Evolutionary conservation across 1,140 invertebrate species (phyloP), one percentile per base, ranked within the genome.

Genomic region (Drosophila novamexicana): DNA sequence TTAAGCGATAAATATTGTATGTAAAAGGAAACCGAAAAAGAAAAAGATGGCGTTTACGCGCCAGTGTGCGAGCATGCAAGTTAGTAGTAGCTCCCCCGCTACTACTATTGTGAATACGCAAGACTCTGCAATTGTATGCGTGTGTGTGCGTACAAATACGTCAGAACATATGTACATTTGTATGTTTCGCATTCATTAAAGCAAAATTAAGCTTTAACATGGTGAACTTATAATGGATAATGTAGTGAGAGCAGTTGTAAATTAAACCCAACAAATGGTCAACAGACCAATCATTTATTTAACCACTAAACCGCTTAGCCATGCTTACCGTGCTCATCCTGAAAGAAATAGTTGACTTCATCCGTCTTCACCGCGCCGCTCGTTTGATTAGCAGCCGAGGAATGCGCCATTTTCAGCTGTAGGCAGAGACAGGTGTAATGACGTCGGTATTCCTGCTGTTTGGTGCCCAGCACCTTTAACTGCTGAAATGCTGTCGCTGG

Each of bases 331-430:
- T 92, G 81, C 54, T 90, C 91, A 68, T 92, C 85, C 61, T 74
- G 82, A 66, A 82, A 90, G 69, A 92, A 92, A 70, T 75, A 92
- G 58, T 91, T 91, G 18, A 92, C 77, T 84, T 91, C 91, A 56
- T 83, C 78, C 67, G 85, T 70, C 63, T 88, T 88, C 18, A 77
- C 72, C 10, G 73, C 58, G 36, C 76, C 78, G 42, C 76, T 73
- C 50, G 74, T 56, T 76, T 79, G 69, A 67, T 57, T 71, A 61
- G 73, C 50, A 39, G 76, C 53, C 7, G 81, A 85, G 50, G 80
- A 85, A 77, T 91, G 90, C 77, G 90, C 90, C 90, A 91, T 91
- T 80, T 91, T 81, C 54, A 37, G 67, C 53, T 67, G 54, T 53
- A 54, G 36, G 65, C 45, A 32, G 61, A 54, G 65, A 64, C 72